Evolutionary conservation across 2,888 invertebrate species (phyloP).

Genomic region (Neoscelio sp.): DNA sequence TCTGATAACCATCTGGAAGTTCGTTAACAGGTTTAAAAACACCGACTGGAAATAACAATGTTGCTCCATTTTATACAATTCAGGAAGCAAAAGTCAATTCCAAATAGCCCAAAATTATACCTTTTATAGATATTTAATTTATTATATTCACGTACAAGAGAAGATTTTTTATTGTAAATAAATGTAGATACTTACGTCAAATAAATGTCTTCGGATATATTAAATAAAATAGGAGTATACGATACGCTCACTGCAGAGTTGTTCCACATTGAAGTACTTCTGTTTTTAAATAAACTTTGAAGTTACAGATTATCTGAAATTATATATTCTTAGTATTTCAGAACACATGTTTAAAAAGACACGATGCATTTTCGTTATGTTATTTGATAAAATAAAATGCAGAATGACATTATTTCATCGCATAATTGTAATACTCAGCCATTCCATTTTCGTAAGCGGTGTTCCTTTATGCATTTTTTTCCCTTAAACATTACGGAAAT

Average conservation of each 20-base stretch:
- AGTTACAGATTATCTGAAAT: no score
- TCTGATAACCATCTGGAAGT: conserved; percentile 76
- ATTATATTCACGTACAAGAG: no score
- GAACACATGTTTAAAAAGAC: not conserved
- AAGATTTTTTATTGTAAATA: no score
- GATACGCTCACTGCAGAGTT: no score
- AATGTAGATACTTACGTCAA: no score
- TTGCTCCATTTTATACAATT: conserved; percentile 37
- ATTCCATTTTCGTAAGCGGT: conserved; percentile 47
- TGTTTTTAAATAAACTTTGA: no score
- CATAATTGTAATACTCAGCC: conserved; percentile 44
- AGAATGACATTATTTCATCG: conserved; percentile 7
- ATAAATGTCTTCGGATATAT: no score
- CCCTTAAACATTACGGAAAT: conserved; percentile 59
- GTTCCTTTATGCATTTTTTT: conserved; percentile 39
- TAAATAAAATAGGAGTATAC: no score
- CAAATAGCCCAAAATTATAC: not conserved
- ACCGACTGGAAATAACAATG: conserved; percentile 70
- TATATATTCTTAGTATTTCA: no score
- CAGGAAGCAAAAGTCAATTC: conserved; percentile 38
- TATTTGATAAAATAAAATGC: conserved; percentile 22
- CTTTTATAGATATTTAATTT: not conserved
- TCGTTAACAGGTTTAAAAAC: conserved; percentile 76
- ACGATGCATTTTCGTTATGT: conserved; percentile 6
- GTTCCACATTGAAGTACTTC: no score